Percentiles rank a stretch among this genome's conserved stretches.
Conservation (phyloP, 2,113 vertebrate genomes). For the Dipodomys spectabilis region DNA sequence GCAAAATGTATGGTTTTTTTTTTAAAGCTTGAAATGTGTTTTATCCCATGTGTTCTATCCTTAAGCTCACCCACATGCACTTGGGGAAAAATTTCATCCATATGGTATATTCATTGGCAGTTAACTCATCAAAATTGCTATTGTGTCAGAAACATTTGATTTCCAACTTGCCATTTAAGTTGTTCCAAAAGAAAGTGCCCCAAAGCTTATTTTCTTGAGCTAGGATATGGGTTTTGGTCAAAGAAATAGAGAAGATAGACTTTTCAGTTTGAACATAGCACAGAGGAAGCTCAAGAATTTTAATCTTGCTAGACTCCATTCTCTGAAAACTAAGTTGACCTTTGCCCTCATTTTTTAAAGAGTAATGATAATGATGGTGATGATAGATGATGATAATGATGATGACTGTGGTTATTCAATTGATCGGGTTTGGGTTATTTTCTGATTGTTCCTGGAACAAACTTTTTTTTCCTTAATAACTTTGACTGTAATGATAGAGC, state of each 20-base stretch:
- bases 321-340: constrained; percentile 44
- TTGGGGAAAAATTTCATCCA: constrained; percentile 69
- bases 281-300: constrained; percentile 22
- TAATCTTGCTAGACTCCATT: constrained; percentile 43
- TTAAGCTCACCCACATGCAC: constrained; percentile 67
- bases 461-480: constrained; percentile 43
- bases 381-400: background rate
- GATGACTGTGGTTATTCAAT: constrained; percentile 38
- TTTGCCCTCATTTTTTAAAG: constrained; percentile 34
- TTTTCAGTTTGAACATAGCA: constrained; percentile 50
- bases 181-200: constrained; percentile 42
- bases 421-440: constrained; percentile 56
- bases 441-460: constrained; percentile 58
- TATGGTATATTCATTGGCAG: constrained; percentile 50
- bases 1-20: constrained; percentile 57
- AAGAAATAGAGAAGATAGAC: constrained; percentile 37
- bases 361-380: constrained; percentile 6
- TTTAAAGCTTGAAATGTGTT: constrained; percentile 58
- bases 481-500: constrained; percentile 26
- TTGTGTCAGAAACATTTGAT: constrained; percentile 72
- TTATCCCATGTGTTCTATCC: constrained; percentile 35
- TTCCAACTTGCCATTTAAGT: constrained; percentile 75
- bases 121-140: constrained; percentile 68
- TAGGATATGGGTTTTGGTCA: constrained; percentile 44
- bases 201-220: constrained; percentile 64